Conservation (phyloP, 2,113 vertebrate genomes). For the Pelusios castaneus region DNA sequence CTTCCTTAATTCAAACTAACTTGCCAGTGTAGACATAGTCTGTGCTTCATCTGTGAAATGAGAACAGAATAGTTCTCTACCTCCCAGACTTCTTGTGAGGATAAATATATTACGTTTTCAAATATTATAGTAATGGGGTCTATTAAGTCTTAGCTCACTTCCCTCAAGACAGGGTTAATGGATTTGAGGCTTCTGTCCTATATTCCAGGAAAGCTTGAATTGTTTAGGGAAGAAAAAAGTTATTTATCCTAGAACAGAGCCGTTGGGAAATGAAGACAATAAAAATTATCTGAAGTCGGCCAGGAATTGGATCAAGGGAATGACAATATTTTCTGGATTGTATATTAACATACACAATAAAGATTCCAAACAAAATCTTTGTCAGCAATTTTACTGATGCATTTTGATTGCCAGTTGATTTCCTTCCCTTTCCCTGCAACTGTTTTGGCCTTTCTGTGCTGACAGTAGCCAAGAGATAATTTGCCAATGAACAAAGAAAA, state of each 20-base stretch:
- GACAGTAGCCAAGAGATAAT: background rate
- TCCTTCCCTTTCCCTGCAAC: background rate
- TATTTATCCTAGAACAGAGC: background rate
- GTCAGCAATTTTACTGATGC: background rate
- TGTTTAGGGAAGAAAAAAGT: background rate
- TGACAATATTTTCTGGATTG: background rate
- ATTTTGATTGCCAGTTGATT: background rate
- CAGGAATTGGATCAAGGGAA: background rate
- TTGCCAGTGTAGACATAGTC: no score
- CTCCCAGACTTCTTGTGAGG: background rate
- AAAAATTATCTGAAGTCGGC: background rate
- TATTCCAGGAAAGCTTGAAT: background rate
- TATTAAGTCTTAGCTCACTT: background rate
- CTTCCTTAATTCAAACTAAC: no score
- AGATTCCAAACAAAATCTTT: background rate
- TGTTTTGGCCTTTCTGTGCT: background rate
- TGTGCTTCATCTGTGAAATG: background rate
- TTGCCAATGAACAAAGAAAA: slow-evolving; percentile 17
- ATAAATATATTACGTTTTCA: background rate
- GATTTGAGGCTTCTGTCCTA: background rate
- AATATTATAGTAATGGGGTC: no score
- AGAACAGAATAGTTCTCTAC: background rate
- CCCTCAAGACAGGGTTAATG: background rate
- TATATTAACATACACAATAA: background rate
- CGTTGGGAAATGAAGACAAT: background rate